Evolutionary conservation across 2,113 vertebrate genomes (phyloP), one percentile per base, ranked within the genome.

Genomic region (Rhadina sibilatrix): DNA sequence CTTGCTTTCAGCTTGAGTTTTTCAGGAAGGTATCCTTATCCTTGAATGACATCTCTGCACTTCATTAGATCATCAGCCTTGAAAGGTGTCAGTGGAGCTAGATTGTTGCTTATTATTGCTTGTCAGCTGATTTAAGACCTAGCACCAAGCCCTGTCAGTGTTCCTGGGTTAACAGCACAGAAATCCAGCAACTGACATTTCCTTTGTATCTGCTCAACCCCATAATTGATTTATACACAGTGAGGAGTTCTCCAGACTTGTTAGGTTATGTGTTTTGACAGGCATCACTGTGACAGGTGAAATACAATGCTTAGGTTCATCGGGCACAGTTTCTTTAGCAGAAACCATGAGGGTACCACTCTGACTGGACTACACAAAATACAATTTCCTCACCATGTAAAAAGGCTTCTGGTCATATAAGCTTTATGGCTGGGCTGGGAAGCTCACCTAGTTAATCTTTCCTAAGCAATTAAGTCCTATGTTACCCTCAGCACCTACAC

Each of bases 401-500:
- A 75, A 60, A 82, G 14, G 19, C 18, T 78, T 89, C 44, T 59
- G 20, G 42, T 64, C 28, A 80, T 63, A 19, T 10, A 9, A 89
- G 27, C 24, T 76, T 71, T 37, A 23, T 53, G 52, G 19, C 56
- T 70, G 64, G 30, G 18, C 20, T 90, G 24, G 27, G 57, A 83
- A 92, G 17, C 25, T 74, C 81, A 49, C 6, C 24, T 49, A 20
- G 16, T 40, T 64, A 49, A 53, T 52, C 61, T 23, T 11, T 4
- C 18, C 25, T 47, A 37, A 57, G 50, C 9, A 72, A 27, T 37
- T n/a, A 91, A 50, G 5, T 56, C 10, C n/a, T 13, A 1, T 0
- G 0, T 53, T 47, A 64, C 38, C 10, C 37, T 70, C 37, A 1
- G 5, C 23, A 83, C 3, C 9, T 0, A 2, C 25, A 37, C 5